Base-by-base conservation (phyloP, 2,113 vertebrate genomes). In the Etia nguti region DNA sequence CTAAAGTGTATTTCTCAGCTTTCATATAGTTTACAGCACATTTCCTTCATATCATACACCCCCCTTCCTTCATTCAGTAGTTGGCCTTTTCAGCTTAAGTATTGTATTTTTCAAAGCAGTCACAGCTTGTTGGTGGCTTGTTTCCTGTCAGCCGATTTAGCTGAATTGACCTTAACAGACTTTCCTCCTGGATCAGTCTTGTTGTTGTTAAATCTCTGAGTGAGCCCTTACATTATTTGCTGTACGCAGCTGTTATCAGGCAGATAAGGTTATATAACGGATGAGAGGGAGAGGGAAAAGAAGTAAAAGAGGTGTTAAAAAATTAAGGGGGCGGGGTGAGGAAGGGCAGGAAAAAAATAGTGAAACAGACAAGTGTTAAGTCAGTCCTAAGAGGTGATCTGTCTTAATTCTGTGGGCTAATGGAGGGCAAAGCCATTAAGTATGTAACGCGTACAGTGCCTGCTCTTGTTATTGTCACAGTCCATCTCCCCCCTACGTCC, bases 341-440 rank as follows among this genome's bases (percentile, higher is more conserved):
- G 75, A 46, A n/a, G 52, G 41, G 59, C 43, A 15, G 15, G 73
- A 70, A 82, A 81, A 85, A 43, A 43, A n/a, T 75, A 89, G 77
- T 79, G 55, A 88, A 79, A 75, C 20, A 52, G 46, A 56, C 60
- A 83, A 41, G 62, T 60, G 87, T 48, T 83, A 84, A 85, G 87
- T 55, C 10, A 38, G 89, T 90, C 62, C 83, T 81, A 56, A 83
- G 89, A 92, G 93, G 94, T 95, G 92, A 96, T 96, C 94, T 90
- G 93, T 96, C 94, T 95, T 94, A 93, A 96, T 96, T 94, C 86
- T 70, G 50, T 68, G 80, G 90, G 93, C 90, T 96, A 94, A 96
- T 95, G 92, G 93, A 94, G 95, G 95, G 92, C 93, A 95, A 93
- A 95, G 86, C 82, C 85, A 96, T 96, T 94, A 95, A 86, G 88